A percentile compares a stretch with the other conserved stretches of the same genome.
Evolutionary conservation across 2,888 invertebrate species (phyloP).

Genomic region (Aphelenchoides bicaudatus): DNA sequence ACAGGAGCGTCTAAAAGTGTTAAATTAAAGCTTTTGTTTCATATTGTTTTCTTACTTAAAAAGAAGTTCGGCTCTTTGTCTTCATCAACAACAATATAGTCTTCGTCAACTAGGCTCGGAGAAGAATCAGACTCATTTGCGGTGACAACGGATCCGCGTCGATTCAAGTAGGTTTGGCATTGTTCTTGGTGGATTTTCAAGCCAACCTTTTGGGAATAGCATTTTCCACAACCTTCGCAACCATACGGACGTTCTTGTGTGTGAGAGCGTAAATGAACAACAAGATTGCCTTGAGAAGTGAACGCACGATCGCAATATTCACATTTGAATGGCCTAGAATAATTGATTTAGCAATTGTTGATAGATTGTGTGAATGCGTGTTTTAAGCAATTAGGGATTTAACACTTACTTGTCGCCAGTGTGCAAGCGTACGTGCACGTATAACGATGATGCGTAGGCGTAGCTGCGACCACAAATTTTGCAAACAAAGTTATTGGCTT

Average conservation of each 20-base stretch:
- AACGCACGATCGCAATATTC: slow-evolving; percentile 51
- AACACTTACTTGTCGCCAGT: too few species aligned
- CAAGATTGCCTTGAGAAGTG: slow-evolving; percentile 56
- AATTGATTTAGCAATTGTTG: background rate
- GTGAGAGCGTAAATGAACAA: slow-evolving; percentile 42
- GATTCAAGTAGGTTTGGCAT: slow-evolving; percentile 41
- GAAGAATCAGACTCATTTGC: slow-evolving; percentile 30
- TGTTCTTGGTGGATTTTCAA: slow-evolving; percentile 57
- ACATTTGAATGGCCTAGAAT: too few species aligned
- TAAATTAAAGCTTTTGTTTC: too few species aligned
- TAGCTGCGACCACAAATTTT: slow-evolving; percentile 55
- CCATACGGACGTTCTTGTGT: slow-evolving; percentile 46
- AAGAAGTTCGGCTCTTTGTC: slow-evolving; percentile 11
- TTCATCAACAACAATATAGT: slow-evolving; percentile 16
- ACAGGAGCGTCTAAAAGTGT: slow-evolving; percentile 16
- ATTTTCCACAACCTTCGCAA: slow-evolving; percentile 54
- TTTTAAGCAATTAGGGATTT: slow-evolving; percentile 45
- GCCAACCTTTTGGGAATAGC: slow-evolving; percentile 55
- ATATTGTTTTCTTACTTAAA: too few species aligned
- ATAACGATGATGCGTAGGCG: slow-evolving; percentile 57
- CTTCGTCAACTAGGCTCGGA: slow-evolving; percentile 16
- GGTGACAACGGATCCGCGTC: slow-evolving; percentile 33
- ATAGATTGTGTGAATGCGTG: background rate
- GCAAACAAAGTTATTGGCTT: slow-evolving; percentile 46
- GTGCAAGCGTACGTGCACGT: slow-evolving; percentile 58